Conservation (phyloP, 2,113 vertebrate genomes). For the Bos javanicus region DNA sequence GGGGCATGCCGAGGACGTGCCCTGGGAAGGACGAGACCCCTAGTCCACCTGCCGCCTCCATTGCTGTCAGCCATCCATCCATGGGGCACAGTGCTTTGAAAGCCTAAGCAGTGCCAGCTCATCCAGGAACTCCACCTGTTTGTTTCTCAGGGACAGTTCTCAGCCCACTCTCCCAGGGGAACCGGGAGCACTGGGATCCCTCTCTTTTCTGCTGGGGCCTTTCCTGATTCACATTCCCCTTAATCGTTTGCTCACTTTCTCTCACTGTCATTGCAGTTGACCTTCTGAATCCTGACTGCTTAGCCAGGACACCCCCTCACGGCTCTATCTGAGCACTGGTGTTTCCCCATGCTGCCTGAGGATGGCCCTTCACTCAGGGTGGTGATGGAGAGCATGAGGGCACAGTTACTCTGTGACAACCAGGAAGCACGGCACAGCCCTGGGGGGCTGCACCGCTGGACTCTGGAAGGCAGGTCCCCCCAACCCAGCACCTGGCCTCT, state of each 20-base stretch:
- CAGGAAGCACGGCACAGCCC: not conserved
- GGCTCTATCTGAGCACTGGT: not conserved
- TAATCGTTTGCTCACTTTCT: accelerated
- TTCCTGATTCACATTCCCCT: not conserved
- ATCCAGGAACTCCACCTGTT: not conserved
- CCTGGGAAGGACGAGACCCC: slow-evolving; percentile 76
- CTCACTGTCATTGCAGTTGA: accelerated
- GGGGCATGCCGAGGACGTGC: slow-evolving; percentile 97
- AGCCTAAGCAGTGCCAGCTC: not conserved
- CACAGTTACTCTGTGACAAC: too few species aligned
- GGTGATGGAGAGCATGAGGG: not conserved
- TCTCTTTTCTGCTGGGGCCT: not conserved
- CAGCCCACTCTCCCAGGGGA: not conserved
- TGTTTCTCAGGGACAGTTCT: not conserved
- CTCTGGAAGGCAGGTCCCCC: not conserved
- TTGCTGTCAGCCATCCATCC: not conserved
- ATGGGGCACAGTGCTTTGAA: not conserved
- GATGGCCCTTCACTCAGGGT: not conserved
- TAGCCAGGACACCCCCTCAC: accelerated
- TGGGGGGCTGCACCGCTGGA: not conserved
- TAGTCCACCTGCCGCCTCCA: accelerated
- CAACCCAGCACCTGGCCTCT: not conserved
- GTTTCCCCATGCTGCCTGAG: not conserved
- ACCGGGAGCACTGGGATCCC: not conserved
- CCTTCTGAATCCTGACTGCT: not conserved